Evolutionary conservation across 92 coral and sea anemone species (phyloP), one percentile per base, ranked within the genome.

Genomic region (Virgularia gustaviana): DNA sequence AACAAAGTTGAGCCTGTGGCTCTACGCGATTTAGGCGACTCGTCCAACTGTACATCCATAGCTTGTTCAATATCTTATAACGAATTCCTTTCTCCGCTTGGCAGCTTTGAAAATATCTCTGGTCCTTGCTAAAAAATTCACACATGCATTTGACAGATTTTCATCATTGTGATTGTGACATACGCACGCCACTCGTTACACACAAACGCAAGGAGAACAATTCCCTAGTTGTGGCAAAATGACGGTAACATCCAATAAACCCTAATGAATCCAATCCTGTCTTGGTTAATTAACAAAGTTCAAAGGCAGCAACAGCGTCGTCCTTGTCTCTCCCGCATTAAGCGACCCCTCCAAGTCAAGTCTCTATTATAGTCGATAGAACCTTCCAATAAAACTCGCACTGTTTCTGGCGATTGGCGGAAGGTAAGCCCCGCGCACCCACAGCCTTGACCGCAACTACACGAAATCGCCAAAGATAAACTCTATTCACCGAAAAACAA

Each of bases 241-340:
- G 61, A 37, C 75, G 30, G 31, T 61, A 68, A 51, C 43, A 68
- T 49, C 54, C 36, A 68, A 51, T 66, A 66, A 49, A n/a, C 20
- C 37, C 15, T 47, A 7, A 32, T 66, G 57, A 68, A 68, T 45
- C 12, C 31, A 68, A 68, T 68, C 75, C 36, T 68, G 60, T 68
- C 75, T 43, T 37, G 45, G 75, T 68, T 34, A 68, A 68, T 68
- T 68, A 68, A 53, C 35, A 23, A 49, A 68, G 43, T 49, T 68
- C 44, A 49, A 63, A 24, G 27, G 38, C 31, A 25, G 6, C 62
- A 37, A 27, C 57, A 41, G 11, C 13, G 64, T 30, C 38, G 11
- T 29, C 1, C 10, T 30, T 30, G 35, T 29, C 64, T 34, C 34
- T 13, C 66, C 51, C 75, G n/a, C 20, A 19, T 41, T 23, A 19